phyloP scores from a whole-genome alignment of 2,113 vertebrate genomes.

The Alces alces region DNA sequence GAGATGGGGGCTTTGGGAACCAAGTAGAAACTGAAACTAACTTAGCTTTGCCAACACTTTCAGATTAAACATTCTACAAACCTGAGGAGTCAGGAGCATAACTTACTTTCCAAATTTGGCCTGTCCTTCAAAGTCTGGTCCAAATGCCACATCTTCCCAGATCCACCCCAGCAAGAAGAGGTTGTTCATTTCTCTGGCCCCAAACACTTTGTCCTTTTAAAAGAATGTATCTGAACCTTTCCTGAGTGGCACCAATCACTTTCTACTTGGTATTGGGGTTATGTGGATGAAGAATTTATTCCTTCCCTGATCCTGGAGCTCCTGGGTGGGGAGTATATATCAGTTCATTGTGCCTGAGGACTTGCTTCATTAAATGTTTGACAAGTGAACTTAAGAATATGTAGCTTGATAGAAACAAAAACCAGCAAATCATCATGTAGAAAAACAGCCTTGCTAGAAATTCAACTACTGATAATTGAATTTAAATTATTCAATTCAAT shows the following conservation, averaged over 20 bases:
- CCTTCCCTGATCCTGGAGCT: neutral
- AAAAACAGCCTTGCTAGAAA: neutral
- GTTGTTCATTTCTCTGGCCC: neutral
- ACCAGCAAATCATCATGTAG: neutral
- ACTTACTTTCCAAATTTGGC: neutral
- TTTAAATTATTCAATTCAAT: neutral
- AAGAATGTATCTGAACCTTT: neutral
- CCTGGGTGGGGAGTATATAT: rapidly evolving
- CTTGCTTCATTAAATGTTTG: neutral
- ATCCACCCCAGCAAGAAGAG: neutral
- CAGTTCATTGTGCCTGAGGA: neutral
- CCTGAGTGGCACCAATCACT: neutral
- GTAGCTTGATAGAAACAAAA: neutral
- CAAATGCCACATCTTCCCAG: neutral
- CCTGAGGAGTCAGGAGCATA: neutral
- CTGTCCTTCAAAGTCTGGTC: neutral
- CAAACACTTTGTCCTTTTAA: neutral
- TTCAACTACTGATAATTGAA: neutral
- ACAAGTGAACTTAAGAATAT: neutral
- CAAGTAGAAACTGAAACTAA: neutral
- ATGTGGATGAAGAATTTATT: neutral
- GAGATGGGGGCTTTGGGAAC: neutral
- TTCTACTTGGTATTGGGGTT: neutral
- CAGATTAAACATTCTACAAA: neutral
- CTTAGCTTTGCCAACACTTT: neutral